phyloP scores from a whole-genome alignment of 1,140 invertebrate genomes.

The Drosophila albomicans region DNA sequence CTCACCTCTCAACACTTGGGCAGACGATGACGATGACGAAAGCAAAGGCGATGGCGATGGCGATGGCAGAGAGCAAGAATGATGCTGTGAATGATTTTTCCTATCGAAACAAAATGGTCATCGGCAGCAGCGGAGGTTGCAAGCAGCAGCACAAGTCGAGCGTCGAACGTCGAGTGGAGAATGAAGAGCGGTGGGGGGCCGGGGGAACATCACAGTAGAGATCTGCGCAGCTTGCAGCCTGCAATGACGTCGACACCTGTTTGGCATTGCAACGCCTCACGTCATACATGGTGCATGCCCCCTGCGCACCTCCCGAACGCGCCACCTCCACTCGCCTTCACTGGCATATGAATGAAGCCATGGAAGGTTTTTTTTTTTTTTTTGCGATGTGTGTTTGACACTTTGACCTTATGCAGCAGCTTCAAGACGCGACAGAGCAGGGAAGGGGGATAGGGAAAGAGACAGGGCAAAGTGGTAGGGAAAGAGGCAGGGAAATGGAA shows the following conservation, averaged over 20 bases:
- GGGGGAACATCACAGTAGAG: not conserved
- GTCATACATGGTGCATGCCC: slow-evolving; percentile 16
- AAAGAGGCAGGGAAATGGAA: too few species aligned
- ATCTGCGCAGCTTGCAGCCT: slow-evolving; percentile 24
- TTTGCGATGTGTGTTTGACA: slow-evolving; percentile 50
- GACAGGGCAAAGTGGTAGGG: not conserved
- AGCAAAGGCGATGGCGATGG: slow-evolving; percentile 13
- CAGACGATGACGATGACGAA: slow-evolving; percentile 25
- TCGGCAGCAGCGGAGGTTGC: not conserved
- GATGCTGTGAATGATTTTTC: slow-evolving; percentile 28
- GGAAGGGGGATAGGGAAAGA: not conserved
- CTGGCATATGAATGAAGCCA: slow-evolving; percentile 18
- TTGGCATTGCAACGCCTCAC: slow-evolving; percentile 43
- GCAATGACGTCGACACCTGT: slow-evolving; percentile 54
- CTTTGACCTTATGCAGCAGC: slow-evolving; percentile 71
- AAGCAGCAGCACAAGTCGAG: not conserved
- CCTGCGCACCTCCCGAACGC: not conserved
- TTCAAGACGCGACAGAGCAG: not conserved
- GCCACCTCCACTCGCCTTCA: not conserved
- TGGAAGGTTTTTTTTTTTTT: not conserved
- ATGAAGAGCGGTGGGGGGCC: not conserved
- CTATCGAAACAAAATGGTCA: not conserved
- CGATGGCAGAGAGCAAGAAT: not conserved
- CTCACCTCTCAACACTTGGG: slow-evolving; percentile 12
- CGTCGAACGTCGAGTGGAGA: too few species aligned